phyloP scores from a whole-genome alignment of 2,113 vertebrate genomes.

The Tylochromis polylepis region DNA sequence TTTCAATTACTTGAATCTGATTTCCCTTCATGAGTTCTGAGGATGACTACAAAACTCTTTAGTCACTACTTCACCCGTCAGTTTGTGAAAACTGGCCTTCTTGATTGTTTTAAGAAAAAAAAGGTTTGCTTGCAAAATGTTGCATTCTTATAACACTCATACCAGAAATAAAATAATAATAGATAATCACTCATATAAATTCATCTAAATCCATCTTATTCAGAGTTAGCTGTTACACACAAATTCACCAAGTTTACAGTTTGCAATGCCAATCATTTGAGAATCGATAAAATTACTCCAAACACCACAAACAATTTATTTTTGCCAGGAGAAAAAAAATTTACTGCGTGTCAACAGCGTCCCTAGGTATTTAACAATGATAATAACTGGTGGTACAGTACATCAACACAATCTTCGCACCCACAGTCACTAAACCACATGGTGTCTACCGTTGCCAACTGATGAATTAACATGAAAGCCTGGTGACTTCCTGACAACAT shows the following conservation, averaged over 20 bases:
- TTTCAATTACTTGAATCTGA: not conserved
- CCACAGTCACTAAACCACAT: not conserved
- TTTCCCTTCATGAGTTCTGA: not conserved
- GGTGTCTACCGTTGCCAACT: not conserved
- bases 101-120: not conserved
- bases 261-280: not conserved
- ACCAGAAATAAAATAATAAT: not conserved
- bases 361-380: not conserved
- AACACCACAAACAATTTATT: not conserved
- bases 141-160: not conserved
- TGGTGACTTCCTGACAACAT: slow-evolving; percentile 18
- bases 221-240: not conserved
- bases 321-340: not conserved
- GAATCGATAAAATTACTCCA: not conserved
- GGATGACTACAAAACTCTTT: not conserved
- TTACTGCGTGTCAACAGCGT: not conserved
- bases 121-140: not conserved
- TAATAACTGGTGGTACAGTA: not conserved
- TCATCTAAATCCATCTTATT: not conserved
- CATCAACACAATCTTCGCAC: not conserved
- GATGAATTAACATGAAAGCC: slow-evolving; percentile 15
- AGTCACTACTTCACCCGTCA: not conserved
- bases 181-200: not conserved
- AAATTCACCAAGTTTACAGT: not conserved
- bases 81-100: not conserved